Percentiles rank a stretch among this genome's conserved stretches.
Conservation (phyloP, 1,140 invertebrate species). For the Drosophila funebris region DNA sequence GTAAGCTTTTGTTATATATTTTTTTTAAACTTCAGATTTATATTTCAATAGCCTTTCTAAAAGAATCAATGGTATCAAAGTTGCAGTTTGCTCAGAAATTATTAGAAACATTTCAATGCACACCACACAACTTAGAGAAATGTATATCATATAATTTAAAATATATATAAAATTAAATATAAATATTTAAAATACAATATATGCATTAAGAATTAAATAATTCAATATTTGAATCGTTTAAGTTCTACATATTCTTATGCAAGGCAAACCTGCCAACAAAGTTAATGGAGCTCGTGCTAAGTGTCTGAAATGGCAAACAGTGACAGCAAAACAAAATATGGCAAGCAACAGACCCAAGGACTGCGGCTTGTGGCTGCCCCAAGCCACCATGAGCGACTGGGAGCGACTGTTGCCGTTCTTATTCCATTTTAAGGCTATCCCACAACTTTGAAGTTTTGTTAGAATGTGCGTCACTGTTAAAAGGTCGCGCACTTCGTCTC, state of each 20-base stretch:
- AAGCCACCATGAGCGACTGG: background rate
- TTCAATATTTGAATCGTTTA: background rate
- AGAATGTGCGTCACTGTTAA: conserved; percentile 49
- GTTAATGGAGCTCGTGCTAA: background rate
- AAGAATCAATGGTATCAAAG: no score
- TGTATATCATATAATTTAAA: no score
- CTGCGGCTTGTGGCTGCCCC: conserved; percentile 67
- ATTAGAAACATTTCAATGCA: no score
- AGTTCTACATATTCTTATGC: background rate
- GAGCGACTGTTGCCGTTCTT: conserved; percentile 26
- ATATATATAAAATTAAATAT: no score
- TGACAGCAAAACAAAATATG: conserved; percentile 51
- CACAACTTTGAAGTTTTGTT: conserved; percentile 46
- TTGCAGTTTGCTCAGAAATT: no score
- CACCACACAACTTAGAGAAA: no score
- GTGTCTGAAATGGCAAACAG: conserved; percentile 8
- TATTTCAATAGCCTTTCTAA: no score
- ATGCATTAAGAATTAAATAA: background rate
- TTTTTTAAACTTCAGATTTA: no score
- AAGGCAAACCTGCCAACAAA: background rate
- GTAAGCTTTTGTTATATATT: no score
- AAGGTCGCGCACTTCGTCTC: conserved; percentile 46
- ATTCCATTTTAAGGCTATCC: conserved; percentile 38
- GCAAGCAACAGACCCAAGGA: conserved; percentile 42
- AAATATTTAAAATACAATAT: no score